Evolutionary conservation across 2,113 vertebrate genomes (phyloP).

Genomic region (Arvicanthis niloticus): DNA sequence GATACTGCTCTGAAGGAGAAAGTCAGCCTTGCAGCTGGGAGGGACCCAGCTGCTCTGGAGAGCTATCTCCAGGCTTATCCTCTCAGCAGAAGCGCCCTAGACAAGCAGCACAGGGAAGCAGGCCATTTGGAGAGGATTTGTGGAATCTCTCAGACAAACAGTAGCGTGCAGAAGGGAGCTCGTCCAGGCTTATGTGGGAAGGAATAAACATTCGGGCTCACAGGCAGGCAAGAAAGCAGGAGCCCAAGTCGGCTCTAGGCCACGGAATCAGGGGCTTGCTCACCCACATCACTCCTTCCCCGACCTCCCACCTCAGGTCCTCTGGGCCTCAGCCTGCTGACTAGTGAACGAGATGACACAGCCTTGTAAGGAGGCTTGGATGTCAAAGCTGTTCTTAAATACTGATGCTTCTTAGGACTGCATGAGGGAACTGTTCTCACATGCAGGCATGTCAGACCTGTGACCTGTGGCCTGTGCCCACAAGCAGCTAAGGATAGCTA

Average conservation of each 20-base stretch:
- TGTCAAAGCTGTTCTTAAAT: neutral
- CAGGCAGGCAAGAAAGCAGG: neutral
- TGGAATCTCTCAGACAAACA: slow-evolving; percentile 81
- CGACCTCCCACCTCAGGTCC: neutral
- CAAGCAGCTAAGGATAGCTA: neutral
- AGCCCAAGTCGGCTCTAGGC: neutral
- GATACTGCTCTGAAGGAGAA: slow-evolving; percentile 68
- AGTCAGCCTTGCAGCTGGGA: slow-evolving; percentile 75
- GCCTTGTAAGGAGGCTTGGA: neutral
- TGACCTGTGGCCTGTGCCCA: neutral
- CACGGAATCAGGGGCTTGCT: neutral
- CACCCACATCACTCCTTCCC: neutral
- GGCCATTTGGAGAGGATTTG: slow-evolving; percentile 81
- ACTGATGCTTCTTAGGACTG: neutral
- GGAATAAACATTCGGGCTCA: slow-evolving; percentile 44
- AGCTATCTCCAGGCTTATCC: slow-evolving; percentile 70
- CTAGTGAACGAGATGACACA: neutral
- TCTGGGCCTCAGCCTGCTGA: neutral
- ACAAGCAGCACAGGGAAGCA: slow-evolving; percentile 73
- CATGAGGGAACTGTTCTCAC: neutral
- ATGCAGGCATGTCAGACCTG: neutral
- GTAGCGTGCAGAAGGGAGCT: slow-evolving; percentile 66
- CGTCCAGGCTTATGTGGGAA: slow-evolving; percentile 67
- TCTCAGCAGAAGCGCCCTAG: slow-evolving; percentile 69
- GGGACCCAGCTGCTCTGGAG: slow-evolving; percentile 67